phyloP scores from a whole-genome alignment of 2,113 vertebrate genomes.

The Chaetops frenatus region DNA sequence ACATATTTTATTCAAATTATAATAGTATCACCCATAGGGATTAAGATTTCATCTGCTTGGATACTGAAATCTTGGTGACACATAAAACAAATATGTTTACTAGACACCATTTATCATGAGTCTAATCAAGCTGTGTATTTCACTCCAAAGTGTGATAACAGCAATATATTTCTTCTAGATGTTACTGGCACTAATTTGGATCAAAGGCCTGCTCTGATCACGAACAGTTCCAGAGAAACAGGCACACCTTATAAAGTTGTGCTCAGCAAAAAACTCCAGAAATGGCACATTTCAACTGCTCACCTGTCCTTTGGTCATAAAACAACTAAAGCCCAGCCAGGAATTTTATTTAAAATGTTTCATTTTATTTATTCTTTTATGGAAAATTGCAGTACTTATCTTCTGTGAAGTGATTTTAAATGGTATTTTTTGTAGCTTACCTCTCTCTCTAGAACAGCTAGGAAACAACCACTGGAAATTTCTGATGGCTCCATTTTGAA shows the following conservation, averaged over 20 bases:
- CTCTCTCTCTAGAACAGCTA: conserved; percentile 83
- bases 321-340: neutral
- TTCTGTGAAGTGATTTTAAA: neutral
- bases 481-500: conserved; percentile 82
- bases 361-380: neutral
- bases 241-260: neutral
- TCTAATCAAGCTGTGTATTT: neutral
- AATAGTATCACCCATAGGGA: neutral
- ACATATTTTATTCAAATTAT: neutral
- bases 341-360: neutral
- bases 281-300: neutral
- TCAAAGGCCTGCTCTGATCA: neutral
- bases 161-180: neutral
- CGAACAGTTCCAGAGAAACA: neutral
- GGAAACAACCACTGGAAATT: conserved; percentile 83
- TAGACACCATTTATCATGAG: neutral
- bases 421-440: conserved; percentile 58
- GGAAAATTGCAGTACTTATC: neutral
- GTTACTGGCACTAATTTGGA: neutral
- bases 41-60: neutral
- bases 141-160: neutral
- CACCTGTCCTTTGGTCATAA: neutral
- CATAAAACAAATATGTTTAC: neutral
- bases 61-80: neutral
- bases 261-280: neutral